These are phyloP conservation scores for Oscheius sp. DNA, from an alignment of 2,888 invertebrate species.

Conservation along the genomic window DNA sequence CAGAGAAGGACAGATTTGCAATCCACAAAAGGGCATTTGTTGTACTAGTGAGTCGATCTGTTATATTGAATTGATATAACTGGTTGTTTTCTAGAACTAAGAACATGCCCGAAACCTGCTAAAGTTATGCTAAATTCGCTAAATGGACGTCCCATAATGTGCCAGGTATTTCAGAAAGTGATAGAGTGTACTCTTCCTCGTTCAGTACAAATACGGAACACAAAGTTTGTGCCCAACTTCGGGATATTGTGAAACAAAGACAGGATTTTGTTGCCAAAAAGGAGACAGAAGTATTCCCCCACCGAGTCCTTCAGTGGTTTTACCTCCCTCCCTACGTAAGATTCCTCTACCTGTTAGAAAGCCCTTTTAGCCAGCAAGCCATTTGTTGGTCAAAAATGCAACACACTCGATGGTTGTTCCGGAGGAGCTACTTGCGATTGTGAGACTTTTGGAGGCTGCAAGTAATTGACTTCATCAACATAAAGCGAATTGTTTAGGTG, in stretches of 20 bases:
- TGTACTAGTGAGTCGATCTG: slow-evolving; percentile 60
- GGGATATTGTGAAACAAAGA: slow-evolving; percentile 61
- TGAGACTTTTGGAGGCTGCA: slow-evolving; percentile 44
- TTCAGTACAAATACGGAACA: slow-evolving; percentile 45
- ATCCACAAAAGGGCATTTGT: slow-evolving; percentile 67
- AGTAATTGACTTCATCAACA: slow-evolving; percentile 32
- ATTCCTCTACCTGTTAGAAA: neutral
- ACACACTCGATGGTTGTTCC: slow-evolving; percentile 53
- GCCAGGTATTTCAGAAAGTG: slow-evolving; percentile 55
- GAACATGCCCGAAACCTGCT: slow-evolving; percentile 65
- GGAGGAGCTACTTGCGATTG: slow-evolving; percentile 66
- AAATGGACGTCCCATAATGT: slow-evolving; percentile 63
- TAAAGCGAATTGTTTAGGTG: slow-evolving; percentile 46
- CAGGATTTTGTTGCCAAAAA: slow-evolving; percentile 64
- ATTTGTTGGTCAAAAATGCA: slow-evolving; percentile 46
- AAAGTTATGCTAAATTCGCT: slow-evolving; percentile 62
- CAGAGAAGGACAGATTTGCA: slow-evolving; percentile 62
- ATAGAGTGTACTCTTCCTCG: too few relatives aligned
- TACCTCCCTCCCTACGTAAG: neutral
- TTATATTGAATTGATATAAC: neutral
- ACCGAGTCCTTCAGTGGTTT: neutral
- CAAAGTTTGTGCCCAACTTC: slow-evolving; percentile 57
- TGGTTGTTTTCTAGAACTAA: slow-evolving; percentile 59
- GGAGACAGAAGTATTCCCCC: neutral
- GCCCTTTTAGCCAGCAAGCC: slow-evolving; percentile 2